Conservation (phyloP, 2,113 vertebrate species). For the Marmota flaviventris region DNA sequence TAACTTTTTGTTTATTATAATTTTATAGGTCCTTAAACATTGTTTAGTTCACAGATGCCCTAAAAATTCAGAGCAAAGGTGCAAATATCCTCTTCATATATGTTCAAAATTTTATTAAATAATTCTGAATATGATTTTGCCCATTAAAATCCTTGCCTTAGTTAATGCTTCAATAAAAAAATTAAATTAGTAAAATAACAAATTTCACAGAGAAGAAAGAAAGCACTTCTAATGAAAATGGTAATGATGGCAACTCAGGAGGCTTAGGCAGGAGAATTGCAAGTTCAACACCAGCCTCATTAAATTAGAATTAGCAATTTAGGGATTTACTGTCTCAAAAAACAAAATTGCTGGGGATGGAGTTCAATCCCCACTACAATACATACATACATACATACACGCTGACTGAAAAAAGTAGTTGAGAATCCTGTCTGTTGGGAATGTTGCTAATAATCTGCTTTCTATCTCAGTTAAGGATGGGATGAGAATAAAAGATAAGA, state of each 20-base stretch:
- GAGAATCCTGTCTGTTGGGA: background rate
- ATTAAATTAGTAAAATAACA: background rate
- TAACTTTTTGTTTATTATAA: background rate
- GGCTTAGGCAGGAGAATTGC: too few species aligned
- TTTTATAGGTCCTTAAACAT: background rate
- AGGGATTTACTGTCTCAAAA: too few species aligned
- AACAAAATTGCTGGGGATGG: too few species aligned
- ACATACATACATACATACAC: too few species aligned
- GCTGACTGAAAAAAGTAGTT: background rate
- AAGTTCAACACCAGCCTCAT: too few species aligned
- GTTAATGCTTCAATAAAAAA: background rate
- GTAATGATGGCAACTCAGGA: too few species aligned
- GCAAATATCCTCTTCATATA: background rate
- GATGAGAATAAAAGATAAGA: background rate
- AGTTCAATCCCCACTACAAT: too few species aligned
- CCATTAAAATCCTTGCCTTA: background rate
- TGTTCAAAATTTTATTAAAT: background rate
- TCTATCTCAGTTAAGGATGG: background rate
- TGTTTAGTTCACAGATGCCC: background rate
- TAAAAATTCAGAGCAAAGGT: background rate
- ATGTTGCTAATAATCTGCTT: background rate
- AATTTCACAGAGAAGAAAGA: background rate
- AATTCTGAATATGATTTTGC: background rate
- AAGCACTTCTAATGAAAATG: background rate
- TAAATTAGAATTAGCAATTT: too few species aligned